Evolutionary conservation across 2,797 vertebrate species (phyloP).

Genomic region (Xiphophorus birchmanni): DNA sequence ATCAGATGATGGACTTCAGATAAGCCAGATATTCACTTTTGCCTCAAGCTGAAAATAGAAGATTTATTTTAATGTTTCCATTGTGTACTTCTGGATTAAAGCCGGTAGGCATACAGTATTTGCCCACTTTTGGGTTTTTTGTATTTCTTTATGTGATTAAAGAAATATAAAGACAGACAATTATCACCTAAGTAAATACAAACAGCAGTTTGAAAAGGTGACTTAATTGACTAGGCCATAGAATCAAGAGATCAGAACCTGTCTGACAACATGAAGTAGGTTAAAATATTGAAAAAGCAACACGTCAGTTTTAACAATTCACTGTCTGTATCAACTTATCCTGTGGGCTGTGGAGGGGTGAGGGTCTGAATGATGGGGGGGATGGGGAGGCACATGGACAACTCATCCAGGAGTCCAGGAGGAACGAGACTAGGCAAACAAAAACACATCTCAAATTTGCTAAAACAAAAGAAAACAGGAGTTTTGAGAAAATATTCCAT

Average conservation of each 20-base stretch:
- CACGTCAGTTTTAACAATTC: neutral
- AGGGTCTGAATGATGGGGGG: neutral
- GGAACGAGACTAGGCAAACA: neutral
- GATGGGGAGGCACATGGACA: neutral
- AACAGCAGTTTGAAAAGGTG: neutral
- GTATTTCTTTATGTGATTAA: neutral
- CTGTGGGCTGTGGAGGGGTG: neutral
- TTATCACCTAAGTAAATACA: neutral
- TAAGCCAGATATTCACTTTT: neutral
- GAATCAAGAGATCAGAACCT: neutral
- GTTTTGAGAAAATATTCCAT: neutral
- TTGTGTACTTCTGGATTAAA: neutral
- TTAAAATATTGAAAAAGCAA: neutral
- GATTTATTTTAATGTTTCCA: neutral
- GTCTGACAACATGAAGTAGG: neutral
- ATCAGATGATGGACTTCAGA: neutral
- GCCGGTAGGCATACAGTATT: neutral
- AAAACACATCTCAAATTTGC: neutral
- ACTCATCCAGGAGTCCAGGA: neutral
- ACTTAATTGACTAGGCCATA: neutral
- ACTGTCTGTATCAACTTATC: neutral
- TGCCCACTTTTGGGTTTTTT: neutral
- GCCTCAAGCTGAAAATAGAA: neutral
- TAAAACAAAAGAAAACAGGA: neutral
- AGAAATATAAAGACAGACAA: neutral